phyloP scores from a whole-genome alignment of 2,113 vertebrate genomes.

The Strix uralensis region DNA sequence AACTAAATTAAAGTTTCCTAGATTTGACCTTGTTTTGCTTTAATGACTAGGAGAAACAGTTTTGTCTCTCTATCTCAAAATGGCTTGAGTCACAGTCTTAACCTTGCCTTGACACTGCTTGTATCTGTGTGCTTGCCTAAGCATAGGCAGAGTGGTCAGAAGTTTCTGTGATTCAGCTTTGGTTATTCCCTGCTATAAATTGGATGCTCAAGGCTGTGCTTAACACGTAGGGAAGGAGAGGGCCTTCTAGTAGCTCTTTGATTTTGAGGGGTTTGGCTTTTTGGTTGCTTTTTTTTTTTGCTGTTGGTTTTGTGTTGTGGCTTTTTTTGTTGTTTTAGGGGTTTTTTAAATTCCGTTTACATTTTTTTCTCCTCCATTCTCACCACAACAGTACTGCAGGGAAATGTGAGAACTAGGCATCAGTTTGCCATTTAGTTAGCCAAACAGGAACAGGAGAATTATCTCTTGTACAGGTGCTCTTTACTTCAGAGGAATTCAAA shows the following conservation, averaged over 20 bases:
- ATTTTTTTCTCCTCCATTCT: neutral
- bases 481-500: neutral
- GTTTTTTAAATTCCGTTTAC: neutral
- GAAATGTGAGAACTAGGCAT: neutral
- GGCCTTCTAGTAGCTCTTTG: neutral
- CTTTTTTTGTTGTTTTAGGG: neutral
- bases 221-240: neutral
- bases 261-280: neutral
- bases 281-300: neutral
- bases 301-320: neutral
- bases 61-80: neutral
- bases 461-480: neutral
- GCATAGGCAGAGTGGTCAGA: neutral
- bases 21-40: neutral
- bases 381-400: neutral
- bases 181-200: neutral
- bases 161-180: neutral
- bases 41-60: neutral
- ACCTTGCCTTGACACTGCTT: neutral
- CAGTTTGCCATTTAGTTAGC: neutral
- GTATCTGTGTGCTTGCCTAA: neutral
- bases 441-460: neutral
- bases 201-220: neutral
- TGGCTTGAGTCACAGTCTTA: constrained; percentile 1
- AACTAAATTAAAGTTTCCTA: neutral